These are phyloP conservation scores for Xiphydria camelus DNA, from an alignment of 2,888 invertebrate species.

Conservation along the genomic window DNA sequence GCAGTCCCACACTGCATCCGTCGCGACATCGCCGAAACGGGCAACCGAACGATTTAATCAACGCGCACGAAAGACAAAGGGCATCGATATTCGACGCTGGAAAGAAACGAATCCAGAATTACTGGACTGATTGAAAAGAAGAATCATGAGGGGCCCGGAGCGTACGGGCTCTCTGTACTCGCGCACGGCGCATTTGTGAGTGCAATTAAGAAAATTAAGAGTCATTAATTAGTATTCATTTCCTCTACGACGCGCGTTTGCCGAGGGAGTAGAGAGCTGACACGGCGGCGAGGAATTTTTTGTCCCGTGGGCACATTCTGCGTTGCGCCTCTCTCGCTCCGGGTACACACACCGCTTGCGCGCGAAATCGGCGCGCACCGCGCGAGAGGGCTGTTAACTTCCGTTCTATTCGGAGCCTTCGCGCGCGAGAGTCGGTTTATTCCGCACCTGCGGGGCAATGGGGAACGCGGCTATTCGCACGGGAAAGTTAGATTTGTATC, in stretches of 20 bases:
- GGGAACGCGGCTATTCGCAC: no score
- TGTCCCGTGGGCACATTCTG: slow-evolving; percentile 49
- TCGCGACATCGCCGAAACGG: no score
- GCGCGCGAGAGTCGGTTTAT: no score
- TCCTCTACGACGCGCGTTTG: slow-evolving; percentile 32
- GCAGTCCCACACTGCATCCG: no score
- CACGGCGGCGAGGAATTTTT: slow-evolving; percentile 35
- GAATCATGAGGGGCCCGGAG: not conserved
- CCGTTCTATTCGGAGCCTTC: no score
- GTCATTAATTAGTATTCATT: slow-evolving; percentile 57
- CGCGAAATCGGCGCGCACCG: no score
- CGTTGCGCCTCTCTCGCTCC: slow-evolving; percentile 26
- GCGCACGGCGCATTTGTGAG: slow-evolving; percentile 34
- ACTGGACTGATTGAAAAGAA: slow-evolving; percentile 25
- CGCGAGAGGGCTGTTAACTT: no score
- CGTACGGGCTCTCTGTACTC: not conserved
- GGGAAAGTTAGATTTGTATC: no score
- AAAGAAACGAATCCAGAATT: slow-evolving; percentile 14
- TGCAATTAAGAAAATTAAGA: slow-evolving; percentile 56
- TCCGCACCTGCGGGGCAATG: no score
- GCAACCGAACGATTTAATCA: no score
- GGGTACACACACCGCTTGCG: slow-evolving; percentile 23
- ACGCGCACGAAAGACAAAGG: no score
- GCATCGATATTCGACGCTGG: no score
- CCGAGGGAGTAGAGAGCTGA: slow-evolving; percentile 7